Evolutionary conservation across 2,113 vertebrate genomes (phyloP).

Genomic region (Fukomys damarensis): DNA sequence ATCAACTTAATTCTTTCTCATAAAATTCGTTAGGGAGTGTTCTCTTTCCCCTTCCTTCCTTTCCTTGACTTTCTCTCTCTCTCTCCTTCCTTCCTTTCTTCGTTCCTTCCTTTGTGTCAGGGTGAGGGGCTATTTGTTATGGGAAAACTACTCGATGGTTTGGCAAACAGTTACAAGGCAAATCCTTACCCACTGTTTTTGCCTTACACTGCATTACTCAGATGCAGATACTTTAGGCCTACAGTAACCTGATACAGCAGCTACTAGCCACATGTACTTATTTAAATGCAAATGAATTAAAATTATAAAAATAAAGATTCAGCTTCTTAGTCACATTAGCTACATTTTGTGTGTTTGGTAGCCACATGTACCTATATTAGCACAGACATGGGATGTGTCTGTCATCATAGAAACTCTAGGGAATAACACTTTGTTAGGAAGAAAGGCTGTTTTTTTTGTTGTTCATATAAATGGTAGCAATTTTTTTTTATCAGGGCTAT

Average conservation of each 20-base stretch:
- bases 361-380: neutral
- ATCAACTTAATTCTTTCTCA: neutral
- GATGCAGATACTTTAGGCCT: no score
- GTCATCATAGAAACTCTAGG: neutral
- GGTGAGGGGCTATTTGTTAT: neutral
- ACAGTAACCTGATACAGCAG: neutral
- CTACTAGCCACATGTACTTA: neutral
- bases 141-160: neutral
- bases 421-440: neutral
- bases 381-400: neutral
- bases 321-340: neutral
- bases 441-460: neutral
- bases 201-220: neutral
- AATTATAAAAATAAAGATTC: neutral
- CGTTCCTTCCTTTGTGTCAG: neutral
- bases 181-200: neutral
- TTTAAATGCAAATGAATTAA: neutral
- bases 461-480: neutral
- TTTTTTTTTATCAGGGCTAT: neutral
- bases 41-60: neutral
- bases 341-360: neutral
- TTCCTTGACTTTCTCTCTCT: neutral
- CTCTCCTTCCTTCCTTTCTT: no score
- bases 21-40: neutral
- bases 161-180: neutral